Percentiles rank a stretch among this genome's conserved stretches.
Conservation (phyloP, 2,113 vertebrate species). For the Machaerirhynchus nigripectus region DNA sequence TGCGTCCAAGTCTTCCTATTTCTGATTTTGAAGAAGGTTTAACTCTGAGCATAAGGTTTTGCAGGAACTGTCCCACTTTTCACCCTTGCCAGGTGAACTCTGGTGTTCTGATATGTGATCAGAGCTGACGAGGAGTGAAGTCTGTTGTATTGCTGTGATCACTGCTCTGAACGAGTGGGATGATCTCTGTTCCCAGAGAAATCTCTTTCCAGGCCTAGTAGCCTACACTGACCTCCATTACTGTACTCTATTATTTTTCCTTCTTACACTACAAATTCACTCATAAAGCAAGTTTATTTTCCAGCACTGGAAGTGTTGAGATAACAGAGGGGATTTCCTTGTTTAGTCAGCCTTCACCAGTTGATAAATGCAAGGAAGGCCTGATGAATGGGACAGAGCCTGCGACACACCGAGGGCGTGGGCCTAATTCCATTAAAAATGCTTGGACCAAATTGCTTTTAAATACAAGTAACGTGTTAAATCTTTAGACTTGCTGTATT, state of each 20-base stretch:
- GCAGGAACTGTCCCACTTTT: not conserved
- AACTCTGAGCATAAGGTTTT: not conserved
- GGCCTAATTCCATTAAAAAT: not conserved
- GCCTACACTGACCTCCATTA: not conserved
- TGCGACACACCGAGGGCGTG: fast-evolving
- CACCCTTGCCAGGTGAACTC: not conserved
- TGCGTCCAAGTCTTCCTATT: not conserved
- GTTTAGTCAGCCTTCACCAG: slow-evolving; percentile 14
- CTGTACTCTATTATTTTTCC: not conserved
- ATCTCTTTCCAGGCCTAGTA: not conserved
- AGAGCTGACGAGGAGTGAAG: not conserved
- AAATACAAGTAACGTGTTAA: not conserved
- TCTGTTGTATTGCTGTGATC: not conserved
- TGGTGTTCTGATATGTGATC: not conserved
- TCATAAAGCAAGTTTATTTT: slow-evolving; percentile 27
- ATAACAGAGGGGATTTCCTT: slow-evolving; percentile 54
- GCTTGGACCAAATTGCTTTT: not conserved
- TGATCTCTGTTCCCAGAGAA: not conserved
- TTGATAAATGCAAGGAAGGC: slow-evolving; percentile 16
- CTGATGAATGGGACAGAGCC: not conserved
- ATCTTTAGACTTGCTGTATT: not conserved
- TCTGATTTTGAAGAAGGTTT: not conserved
- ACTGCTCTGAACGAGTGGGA: not conserved
- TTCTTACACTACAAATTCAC: not conserved
- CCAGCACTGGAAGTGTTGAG: slow-evolving; percentile 23